phyloP scores from a whole-genome alignment of 2,113 vertebrate genomes.

The Lampris incognitus region DNA sequence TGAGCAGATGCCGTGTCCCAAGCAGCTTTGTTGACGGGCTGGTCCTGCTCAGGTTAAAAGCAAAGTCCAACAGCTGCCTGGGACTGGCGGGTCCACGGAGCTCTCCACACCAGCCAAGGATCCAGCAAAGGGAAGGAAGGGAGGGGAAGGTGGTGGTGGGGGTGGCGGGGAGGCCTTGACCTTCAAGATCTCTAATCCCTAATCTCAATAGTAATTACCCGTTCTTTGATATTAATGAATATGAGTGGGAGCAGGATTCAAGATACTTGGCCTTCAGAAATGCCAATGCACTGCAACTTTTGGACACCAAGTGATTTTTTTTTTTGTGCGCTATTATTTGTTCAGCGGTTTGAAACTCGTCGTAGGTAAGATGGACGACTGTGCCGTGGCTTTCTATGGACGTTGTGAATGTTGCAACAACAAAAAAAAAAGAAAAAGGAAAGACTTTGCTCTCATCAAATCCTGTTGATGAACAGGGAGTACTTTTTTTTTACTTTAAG shows the following conservation, averaged over 20 bases:
- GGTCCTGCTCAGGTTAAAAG: slow-evolving; percentile 71
- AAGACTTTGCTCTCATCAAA: slow-evolving; percentile 32
- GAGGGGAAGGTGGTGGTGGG: neutral
- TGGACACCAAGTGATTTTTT: neutral
- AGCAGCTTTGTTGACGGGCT: slow-evolving; percentile 69
- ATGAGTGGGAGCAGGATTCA: neutral
- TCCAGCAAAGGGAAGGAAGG: slow-evolving; percentile 41
- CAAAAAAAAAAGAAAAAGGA: neutral
- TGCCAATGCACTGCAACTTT: neutral
- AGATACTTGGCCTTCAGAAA: neutral
- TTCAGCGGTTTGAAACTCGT: slow-evolving; percentile 26
- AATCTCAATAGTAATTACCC: slow-evolving; percentile 58
- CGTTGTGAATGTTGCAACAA: slow-evolving; percentile 35
- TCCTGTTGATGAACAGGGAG: slow-evolving; percentile 5
- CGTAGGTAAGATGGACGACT: slow-evolving; percentile 15
- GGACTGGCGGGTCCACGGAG: slow-evolving; percentile 38
- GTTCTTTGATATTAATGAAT: slow-evolving; percentile 44
- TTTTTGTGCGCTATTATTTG: slow-evolving; percentile 5
- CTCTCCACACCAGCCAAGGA: slow-evolving; percentile 34
- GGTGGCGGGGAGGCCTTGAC: slow-evolving; percentile 25
- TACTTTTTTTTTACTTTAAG: neutral
- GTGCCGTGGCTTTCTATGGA: slow-evolving; percentile 12
- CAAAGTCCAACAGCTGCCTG: slow-evolving; percentile 67
- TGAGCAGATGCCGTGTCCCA: slow-evolving; percentile 75
- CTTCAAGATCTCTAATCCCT: slow-evolving; percentile 66